phyloP scores from a whole-genome alignment of 2,113 vertebrate genomes.

The Meles meles region DNA sequence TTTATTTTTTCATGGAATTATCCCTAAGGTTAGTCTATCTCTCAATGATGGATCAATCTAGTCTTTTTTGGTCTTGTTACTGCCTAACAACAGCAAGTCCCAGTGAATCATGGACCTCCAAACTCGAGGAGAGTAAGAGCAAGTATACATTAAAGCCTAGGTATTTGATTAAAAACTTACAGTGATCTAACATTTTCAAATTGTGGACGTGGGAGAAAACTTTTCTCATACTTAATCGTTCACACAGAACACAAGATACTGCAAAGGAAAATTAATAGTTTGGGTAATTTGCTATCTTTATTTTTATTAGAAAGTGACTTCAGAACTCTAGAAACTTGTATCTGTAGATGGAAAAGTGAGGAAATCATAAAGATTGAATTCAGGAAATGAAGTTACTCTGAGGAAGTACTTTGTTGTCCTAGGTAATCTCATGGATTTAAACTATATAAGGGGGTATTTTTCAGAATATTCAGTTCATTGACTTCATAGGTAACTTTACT shows the following conservation, averaged over 20 bases:
- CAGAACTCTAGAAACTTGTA: neutral
- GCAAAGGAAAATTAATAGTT: neutral
- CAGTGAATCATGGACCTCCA: neutral
- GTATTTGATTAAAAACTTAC: neutral
- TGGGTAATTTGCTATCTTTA: neutral
- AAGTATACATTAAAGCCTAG: neutral
- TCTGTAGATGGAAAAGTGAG: neutral
- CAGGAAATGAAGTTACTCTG: neutral
- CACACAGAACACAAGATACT: neutral
- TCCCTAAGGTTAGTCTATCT: neutral
- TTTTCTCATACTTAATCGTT: neutral
- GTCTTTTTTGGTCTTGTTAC: neutral
- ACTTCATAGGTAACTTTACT: neutral
- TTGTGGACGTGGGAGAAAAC: neutral
- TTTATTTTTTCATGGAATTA: neutral
- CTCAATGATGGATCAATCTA: neutral
- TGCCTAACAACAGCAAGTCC: neutral
- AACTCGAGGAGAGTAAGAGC: neutral
- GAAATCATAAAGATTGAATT: neutral
- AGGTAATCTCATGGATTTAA: neutral
- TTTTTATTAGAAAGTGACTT: slow-evolving; percentile 15
- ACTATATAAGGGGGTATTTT: neutral
- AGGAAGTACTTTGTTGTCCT: neutral
- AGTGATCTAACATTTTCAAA: neutral
- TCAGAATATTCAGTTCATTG: neutral